These are phyloP conservation scores for Micromesistius poutassou DNA, from an alignment of 2,797 vertebrate genomes.

Conservation along the genomic window DNA sequence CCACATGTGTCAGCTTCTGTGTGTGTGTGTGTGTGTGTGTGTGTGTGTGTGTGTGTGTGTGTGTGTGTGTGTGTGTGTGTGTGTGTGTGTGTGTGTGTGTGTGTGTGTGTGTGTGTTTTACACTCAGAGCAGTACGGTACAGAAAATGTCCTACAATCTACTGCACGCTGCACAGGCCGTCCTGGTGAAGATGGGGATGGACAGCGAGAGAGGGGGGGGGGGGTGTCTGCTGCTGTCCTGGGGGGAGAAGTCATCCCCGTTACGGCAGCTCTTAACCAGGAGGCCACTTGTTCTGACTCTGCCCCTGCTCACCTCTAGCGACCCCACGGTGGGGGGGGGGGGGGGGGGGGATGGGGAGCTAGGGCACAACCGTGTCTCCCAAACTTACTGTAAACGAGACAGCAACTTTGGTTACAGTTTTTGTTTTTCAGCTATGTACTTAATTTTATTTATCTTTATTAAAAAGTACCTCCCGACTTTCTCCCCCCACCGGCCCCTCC, in stretches of 20 bases:
- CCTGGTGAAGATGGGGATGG: slow-evolving; percentile 84
- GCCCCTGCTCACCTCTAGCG: slow-evolving; percentile 80
- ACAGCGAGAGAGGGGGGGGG: slow-evolving; percentile 54
- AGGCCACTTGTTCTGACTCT: slow-evolving; percentile 79
- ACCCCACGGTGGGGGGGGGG: slow-evolving; percentile 70
- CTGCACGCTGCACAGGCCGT: slow-evolving; percentile 98
- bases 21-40: slow-evolving; percentile 77
- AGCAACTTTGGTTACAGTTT: slow-evolving; percentile 99
- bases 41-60: neutral
- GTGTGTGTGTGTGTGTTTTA: slow-evolving; percentile 75
- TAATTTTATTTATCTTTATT: slow-evolving; percentile 83
- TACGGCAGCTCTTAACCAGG: slow-evolving; percentile 85
- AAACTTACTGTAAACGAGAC: slow-evolving; percentile 99
- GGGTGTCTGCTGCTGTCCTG: slow-evolving; percentile 26
- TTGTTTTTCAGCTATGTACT: slow-evolving; percentile 78
- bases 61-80: neutral
- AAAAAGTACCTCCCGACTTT: slow-evolving; percentile 80
- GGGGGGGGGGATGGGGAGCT: slow-evolving; percentile 79
- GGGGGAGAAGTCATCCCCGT: slow-evolving; percentile 70
- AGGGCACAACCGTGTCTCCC: slow-evolving; percentile 83
- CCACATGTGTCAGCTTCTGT: slow-evolving; percentile 73
- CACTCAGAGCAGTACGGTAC: slow-evolving; percentile 96
- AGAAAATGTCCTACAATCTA: slow-evolving; percentile 97
- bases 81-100: slow-evolving; percentile 50
- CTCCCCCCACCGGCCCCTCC: neutral